Conservation (phyloP, 2,797 vertebrate genomes). For the Scleropages formosus region DNA sequence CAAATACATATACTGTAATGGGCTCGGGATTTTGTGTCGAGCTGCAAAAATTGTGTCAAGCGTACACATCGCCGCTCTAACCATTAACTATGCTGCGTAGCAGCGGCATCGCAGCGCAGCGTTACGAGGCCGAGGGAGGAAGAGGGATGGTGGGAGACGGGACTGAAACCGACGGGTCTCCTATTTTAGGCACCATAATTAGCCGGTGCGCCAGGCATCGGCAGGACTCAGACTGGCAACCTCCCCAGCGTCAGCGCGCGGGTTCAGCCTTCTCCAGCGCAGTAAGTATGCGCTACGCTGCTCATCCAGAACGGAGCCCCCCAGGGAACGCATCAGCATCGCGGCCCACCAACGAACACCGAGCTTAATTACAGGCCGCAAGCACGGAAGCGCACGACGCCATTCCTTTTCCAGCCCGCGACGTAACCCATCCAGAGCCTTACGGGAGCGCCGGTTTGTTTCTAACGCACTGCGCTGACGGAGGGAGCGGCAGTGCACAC, state of each 20-base stretch:
- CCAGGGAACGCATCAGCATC: background rate
- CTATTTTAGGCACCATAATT: conserved; percentile 38
- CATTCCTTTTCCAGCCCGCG: too few relatives aligned
- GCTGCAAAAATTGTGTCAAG: background rate
- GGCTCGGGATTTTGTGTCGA: too few relatives aligned
- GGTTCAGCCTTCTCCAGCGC: conserved; percentile 3
- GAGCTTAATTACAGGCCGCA: background rate
- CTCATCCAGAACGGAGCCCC: background rate
- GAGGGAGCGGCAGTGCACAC: background rate
- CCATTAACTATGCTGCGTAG: background rate
- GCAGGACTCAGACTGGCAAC: conserved; percentile 22
- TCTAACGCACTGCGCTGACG: background rate
- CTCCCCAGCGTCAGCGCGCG: background rate
- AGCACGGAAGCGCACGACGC: background rate
- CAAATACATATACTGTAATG: too few relatives aligned
- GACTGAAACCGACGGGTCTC: background rate
- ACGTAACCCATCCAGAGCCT: background rate
- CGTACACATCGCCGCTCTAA: background rate
- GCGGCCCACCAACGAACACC: background rate
- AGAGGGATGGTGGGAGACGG: background rate
- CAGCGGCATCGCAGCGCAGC: background rate
- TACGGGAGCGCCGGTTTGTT: background rate
- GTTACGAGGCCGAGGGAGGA: background rate
- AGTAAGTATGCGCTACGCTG: background rate
- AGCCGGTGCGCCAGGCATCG: conserved; percentile 25